Conservation (phyloP, 2,113 vertebrate species). For the Dermatemys mawii region DNA sequence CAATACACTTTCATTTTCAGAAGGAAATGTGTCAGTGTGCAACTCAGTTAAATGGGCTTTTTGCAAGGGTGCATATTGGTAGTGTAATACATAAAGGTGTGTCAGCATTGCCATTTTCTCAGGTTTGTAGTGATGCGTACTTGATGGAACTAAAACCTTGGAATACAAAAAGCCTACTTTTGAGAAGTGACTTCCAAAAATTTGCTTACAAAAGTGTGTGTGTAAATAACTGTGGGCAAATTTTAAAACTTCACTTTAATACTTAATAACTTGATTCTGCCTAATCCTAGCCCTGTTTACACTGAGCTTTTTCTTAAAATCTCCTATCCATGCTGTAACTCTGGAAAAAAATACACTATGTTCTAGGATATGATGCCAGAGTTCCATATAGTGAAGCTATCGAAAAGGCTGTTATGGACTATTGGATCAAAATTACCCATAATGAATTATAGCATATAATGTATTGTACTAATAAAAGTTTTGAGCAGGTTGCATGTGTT, state of each 20-base stretch:
- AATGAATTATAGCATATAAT: neutral
- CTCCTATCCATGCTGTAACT: neutral
- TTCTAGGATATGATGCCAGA: neutral
- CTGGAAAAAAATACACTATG: neutral
- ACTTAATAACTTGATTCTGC: neutral
- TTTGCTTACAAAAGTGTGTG: neutral
- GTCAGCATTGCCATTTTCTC: neutral
- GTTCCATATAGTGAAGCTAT: neutral
- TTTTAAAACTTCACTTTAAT: neutral
- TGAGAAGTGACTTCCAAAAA: neutral
- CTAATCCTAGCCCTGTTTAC: neutral
- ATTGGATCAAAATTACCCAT: neutral
- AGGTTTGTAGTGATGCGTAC: neutral
- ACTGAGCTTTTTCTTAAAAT: neutral
- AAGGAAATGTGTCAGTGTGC: neutral
- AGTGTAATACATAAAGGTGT: neutral
- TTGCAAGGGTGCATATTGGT: neutral
- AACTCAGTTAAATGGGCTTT: neutral
- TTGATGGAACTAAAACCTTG: neutral
- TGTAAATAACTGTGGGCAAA: neutral
- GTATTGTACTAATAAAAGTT: too few relatives aligned
- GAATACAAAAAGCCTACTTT: neutral
- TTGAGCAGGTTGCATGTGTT: too few relatives aligned
- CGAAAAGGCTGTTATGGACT: neutral
- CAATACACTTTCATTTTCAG: neutral